Base-by-base conservation (phyloP, 2,113 vertebrate genomes). In the Chrysemys picta region DNA sequence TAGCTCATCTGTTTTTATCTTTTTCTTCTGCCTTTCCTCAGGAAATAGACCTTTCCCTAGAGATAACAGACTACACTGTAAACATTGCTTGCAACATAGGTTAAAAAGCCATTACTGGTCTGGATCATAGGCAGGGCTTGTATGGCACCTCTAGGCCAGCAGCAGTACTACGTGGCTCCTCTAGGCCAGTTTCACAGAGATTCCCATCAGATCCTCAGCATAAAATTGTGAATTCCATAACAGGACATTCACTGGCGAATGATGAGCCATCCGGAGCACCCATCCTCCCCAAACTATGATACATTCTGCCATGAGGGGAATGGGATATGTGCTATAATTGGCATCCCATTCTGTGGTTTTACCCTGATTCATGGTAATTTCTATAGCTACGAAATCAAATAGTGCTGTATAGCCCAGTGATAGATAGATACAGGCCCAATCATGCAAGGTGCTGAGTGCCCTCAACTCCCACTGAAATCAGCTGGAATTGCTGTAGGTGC, bases 21-120 rank as follows among this genome's bases (percentile, higher is more conserved):
- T 88, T 90, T 10, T 85, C 14, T 11, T 89, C 10, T 80, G 90
- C n/a, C 8, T 10, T 90, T 82, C 69, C 0, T 0, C 45, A 91
- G 72, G 84, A 38, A 69, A 17, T 24, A 89, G 42, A 13, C 72
- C 35, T 42, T 7, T 45, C 87, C 91, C 9, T 31, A 97, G 56
- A 90, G 95, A 52, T 49, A 82, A 52, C 50, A 79, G 53, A n/a
- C 82, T 85, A 27, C 65, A 24, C 78, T 87, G n/a, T 25, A 76
- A 80, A 91, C 16, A 8, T 78, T 52, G 42, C 19, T 88, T 90
- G 35, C 16, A 69, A 69, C 16, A 16, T n/a, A 69, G 12, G n/a
- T 35, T n/a, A 69, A 69, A 69, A 69, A n/a, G 29, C 59, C 12
- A 6, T n/a, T n/a, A 17, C 35, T 21, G 16, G 19, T 4, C 35